Conservation (phyloP, 2,113 vertebrate genomes). For the Aix galericulata region DNA sequence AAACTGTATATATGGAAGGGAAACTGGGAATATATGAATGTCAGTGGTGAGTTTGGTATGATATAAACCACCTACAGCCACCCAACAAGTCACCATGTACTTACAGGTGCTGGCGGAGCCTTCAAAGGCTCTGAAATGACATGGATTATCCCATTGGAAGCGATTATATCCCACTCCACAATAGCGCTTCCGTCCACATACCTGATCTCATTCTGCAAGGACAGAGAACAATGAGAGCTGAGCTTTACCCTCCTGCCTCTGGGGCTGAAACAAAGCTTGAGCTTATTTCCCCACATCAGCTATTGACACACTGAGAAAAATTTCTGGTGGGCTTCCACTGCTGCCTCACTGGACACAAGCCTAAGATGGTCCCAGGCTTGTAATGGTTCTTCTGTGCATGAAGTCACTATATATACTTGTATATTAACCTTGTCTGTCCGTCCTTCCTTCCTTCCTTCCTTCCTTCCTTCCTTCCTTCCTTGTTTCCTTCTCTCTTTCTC, state of each 20-base stretch:
- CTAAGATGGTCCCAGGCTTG: not conserved
- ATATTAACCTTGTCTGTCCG: not conserved
- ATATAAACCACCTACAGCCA: not conserved
- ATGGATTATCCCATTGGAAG: conserved; percentile 93
- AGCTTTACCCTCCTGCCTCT: not conserved
- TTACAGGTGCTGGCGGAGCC: conserved; percentile 82
- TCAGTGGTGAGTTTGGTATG: not conserved
- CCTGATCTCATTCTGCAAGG: conserved; percentile 68
- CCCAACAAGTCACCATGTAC: not conserved
- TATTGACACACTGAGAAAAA: not conserved
- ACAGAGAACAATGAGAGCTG: not conserved
- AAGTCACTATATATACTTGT: not conserved
- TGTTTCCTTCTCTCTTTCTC: not conserved
- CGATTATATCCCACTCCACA: conserved; percentile 82
- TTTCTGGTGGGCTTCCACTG: accelerated
- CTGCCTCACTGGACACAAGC: not conserved
- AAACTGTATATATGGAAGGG: not conserved
- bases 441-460: no score
- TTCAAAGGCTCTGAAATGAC: conserved; percentile 86
- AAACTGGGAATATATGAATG: not conserved
- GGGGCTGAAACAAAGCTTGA: not conserved
- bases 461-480: no score
- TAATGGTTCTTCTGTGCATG: not conserved
- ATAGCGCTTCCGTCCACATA: conserved; percentile 87
- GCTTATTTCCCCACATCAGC: not conserved